Evolutionary conservation across 2,797 vertebrate species (phyloP), one percentile per base, ranked within the genome.

Genomic region (Sorex maritimensis): DNA sequence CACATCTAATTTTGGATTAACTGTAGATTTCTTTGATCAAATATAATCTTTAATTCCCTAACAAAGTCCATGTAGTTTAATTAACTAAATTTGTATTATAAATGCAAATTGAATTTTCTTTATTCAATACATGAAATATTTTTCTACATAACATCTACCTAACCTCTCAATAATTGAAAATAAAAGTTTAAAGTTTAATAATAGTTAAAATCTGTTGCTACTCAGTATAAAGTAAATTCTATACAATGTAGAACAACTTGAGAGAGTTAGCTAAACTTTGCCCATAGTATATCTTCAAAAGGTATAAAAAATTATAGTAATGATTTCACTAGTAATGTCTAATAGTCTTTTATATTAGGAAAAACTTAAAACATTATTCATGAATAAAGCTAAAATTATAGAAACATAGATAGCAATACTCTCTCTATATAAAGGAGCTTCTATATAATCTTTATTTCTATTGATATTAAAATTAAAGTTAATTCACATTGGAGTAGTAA

Each of bases 1-100:
- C 72, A 2, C 26, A 88, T 93, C 71, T 96, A 81, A 95, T 75
- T 23, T 81, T 96, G 38, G 52, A 95, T 97, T 97, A 97, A 95
- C 73, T 69, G 61, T 41, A 41, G 95, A 41, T 6, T 95, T 75
- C 92, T 97, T 96, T 95, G 96, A 94, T 97, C 94, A 93, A 95
- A 95, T 63, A 67, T 74, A 96, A 91, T 87, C 65, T 95, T 93
- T 97, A 94, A 63, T 52, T 95, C 93, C 90, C 69, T 93, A 95
- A 97, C 97, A 71, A 97, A 96, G 71, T 67, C 68, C 80, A 92
- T 95, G 89, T 95, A 73, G 96, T 91, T 95, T 94, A 96, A 94
- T 97, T 92, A 94, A 90, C 52, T 94, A 94, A 55, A 95, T 96
- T 97, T 93, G 80, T 96, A 77, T 96, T 96, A 92, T 67, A 83